Evolutionary conservation across 1,140 invertebrate species (phyloP).

Genomic region (Zaprionus nigranus): DNA sequence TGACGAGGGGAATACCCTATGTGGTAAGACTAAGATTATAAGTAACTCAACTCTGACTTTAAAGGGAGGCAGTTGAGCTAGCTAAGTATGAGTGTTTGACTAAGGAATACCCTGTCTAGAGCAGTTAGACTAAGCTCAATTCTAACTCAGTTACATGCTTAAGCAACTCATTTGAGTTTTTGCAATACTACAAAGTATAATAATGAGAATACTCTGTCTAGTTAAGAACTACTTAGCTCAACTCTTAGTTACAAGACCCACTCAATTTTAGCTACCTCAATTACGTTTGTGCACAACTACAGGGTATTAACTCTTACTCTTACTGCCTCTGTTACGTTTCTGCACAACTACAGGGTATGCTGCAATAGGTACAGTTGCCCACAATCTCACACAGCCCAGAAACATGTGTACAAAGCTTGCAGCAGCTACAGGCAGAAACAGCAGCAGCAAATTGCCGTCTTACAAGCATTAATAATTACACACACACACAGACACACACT

Average conservation of each 20-base stretch:
- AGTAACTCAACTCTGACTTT: neutral
- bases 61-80: no score
- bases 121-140: no score
- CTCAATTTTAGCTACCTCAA: neutral
- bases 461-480: constrained; percentile 59
- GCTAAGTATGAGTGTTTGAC: no score
- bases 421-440: neutral
- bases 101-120: no score
- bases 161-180: no score
- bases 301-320: neutral
- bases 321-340: neutral
- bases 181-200: no score
- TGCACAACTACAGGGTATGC: constrained; percentile 10
- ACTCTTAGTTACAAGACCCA: neutral
- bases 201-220: no score
- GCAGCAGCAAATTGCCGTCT: constrained; percentile 48
- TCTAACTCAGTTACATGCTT: no score
- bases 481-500: no score
- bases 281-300: neutral
- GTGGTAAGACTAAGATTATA: no score
- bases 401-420: constrained; percentile 44
- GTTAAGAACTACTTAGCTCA: no score
- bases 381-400: constrained; percentile 17
- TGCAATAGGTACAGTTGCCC: constrained; percentile 40
- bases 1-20: neutral